Conservation (phyloP, 2,888 invertebrate species). For the Lasioglossum morio region DNA sequence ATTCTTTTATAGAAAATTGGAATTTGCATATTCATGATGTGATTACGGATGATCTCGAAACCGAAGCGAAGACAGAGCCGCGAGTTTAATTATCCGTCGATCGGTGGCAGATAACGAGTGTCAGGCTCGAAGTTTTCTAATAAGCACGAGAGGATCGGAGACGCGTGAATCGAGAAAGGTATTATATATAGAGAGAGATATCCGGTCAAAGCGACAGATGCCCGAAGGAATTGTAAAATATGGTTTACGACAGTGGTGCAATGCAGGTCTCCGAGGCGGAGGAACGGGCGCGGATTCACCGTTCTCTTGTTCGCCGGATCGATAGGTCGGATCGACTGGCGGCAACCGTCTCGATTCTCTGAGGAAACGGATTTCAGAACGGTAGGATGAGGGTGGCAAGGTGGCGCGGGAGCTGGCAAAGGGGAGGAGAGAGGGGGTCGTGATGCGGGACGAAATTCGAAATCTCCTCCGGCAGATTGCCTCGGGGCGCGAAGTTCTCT, state of each 20-base stretch:
- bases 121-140: not conserved
- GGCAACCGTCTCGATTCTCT: conserved; percentile 64
- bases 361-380: conserved; percentile 69
- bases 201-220: conserved; percentile 51
- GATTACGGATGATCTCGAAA: not conserved
- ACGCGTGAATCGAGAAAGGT: conserved; percentile 36
- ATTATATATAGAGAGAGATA: not conserved
- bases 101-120: not conserved
- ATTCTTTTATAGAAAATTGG: not conserved
- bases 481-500: conserved; percentile 68
- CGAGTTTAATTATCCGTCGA: conserved; percentile 4
- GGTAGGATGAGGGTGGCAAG: conserved; percentile 14
- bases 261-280: conserved; percentile 50
- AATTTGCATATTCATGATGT: not conserved
- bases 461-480: conserved; percentile 71
- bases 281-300: conserved; percentile 46
- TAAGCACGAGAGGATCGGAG: conserved; percentile 17
- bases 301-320: conserved; percentile 49
- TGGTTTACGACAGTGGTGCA: conserved; percentile 60
- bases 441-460: conserved; percentile 67
- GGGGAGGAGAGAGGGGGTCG: conserved; percentile 8
- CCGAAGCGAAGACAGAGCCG: not conserved
- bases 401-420: not conserved
- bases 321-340: conserved; percentile 66
- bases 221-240: conserved; percentile 64